These are phyloP conservation scores for Glaucopsyche alexis DNA, from an alignment of 2,888 invertebrate species.

Conservation along the genomic window DNA sequence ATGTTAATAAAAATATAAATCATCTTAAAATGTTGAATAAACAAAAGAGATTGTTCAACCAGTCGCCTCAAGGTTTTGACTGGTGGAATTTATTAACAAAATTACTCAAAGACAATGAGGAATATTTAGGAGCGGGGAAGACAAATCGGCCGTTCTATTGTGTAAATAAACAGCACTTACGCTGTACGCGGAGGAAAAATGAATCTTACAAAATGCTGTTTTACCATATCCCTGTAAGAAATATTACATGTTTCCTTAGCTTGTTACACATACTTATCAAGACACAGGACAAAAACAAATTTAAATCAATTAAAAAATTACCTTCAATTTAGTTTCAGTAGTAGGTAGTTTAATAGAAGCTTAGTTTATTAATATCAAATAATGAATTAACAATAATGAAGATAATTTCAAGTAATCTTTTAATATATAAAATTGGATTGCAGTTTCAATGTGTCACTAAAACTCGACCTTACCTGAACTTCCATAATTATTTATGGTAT, in stretches of 20 bases:
- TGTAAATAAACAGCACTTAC: constrained; percentile 62
- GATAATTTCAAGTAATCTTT: too few relatives aligned
- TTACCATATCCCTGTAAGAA: neutral
- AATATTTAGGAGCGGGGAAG: constrained; percentile 69
- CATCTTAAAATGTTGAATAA: constrained; percentile 58
- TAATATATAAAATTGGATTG: too few relatives aligned
- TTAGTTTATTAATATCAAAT: neutral
- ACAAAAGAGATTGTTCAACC: constrained; percentile 52
- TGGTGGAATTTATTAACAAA: constrained; percentile 71
- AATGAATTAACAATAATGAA: neutral
- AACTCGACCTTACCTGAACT: too few relatives aligned
- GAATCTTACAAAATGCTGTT: constrained; percentile 35
- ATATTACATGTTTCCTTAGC: neutral
- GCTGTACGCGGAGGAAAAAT: constrained; percentile 52
- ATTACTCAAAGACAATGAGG: constrained; percentile 74
- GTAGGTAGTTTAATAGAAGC: neutral
- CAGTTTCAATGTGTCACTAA: too few relatives aligned
- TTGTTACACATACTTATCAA: neutral
- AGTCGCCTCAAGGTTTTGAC: constrained; percentile 58
- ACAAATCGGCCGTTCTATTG: constrained; percentile 68
- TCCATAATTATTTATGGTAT: too few relatives aligned
- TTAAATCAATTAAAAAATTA: neutral
- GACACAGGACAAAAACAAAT: neutral
- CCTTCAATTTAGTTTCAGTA: too few relatives aligned
- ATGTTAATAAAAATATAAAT: constrained; percentile 52